Conservation (phyloP, 2,113 vertebrate genomes). For the Corythaixoides concolor region DNA sequence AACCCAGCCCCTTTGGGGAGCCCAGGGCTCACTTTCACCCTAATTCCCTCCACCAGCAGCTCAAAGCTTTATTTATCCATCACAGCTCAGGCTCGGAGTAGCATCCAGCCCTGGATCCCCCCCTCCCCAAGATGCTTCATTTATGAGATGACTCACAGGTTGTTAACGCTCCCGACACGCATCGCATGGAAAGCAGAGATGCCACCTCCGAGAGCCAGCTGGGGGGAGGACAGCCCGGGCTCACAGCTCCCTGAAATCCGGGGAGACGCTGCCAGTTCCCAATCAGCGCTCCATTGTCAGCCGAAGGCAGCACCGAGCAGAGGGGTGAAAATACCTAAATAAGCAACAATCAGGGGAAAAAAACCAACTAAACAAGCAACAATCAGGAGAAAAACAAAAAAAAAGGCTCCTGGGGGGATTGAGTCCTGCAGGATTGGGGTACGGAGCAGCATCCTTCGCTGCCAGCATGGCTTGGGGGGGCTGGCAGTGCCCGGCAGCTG, state of each 20-base stretch:
- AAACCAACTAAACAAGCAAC: background rate
- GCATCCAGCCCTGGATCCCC: background rate
- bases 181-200: background rate
- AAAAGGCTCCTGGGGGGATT: background rate
- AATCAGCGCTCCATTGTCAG: background rate
- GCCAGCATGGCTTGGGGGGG: background rate
- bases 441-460: rapidly evolving
- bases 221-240: background rate
- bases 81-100: background rate
- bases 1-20: rapidly evolving
- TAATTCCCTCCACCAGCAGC: background rate
- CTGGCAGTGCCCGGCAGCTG: rapidly evolving
- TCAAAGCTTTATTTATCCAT: background rate
- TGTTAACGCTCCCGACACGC: background rate
- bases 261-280: background rate
- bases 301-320: background rate
- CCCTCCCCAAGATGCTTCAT: background rate
- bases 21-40: background rate
- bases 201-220: background rate
- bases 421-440: background rate
- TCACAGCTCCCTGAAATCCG: background rate
- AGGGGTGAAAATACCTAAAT: background rate
- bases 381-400: background rate
- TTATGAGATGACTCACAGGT: slow-evolving; percentile 30
- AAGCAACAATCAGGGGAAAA: background rate